Percentiles rank a stretch among this genome's conserved stretches.
phyloP scores from a whole-genome alignment of 2,113 vertebrate genomes.

The Crotophaga sulcirostris region DNA sequence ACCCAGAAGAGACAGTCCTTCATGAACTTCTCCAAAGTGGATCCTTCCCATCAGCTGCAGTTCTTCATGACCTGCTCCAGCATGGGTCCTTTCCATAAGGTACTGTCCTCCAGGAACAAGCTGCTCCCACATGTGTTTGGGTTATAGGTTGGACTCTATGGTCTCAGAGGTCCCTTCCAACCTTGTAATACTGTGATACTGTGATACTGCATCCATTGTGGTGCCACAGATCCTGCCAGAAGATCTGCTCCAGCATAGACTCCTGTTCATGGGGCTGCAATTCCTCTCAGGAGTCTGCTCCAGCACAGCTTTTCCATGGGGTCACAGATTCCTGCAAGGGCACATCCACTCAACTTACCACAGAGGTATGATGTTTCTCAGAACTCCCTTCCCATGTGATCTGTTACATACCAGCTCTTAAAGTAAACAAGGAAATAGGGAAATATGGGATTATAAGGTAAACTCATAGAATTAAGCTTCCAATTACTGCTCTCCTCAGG shows the following conservation, averaged over 20 bases:
- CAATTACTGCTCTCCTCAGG: neutral
- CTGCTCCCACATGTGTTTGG: neutral
- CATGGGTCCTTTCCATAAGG: accelerated
- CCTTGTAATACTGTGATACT: too few species aligned
- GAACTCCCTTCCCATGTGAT: neutral
- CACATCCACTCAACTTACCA: neutral
- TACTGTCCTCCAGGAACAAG: neutral
- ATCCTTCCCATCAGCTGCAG: neutral
- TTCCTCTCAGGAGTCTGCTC: neutral
- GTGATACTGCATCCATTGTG: too few species aligned
- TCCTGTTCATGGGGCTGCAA: neutral
- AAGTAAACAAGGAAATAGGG: neutral
- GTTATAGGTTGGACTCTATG: too few species aligned
- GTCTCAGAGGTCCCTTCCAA: too few species aligned
- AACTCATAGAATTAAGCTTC: neutral
- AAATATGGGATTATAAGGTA: neutral
- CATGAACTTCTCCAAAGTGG: neutral
- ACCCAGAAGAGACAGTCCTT: neutral
- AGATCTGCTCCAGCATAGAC: neutral
- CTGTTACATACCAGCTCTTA: neutral
- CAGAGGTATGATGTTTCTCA: neutral
- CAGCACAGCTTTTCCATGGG: accelerated
- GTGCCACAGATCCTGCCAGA: neutral
- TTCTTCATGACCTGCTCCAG: neutral
- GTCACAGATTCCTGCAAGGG: neutral